Evolutionary conservation across 1,140 invertebrate species (phyloP), one percentile per base, ranked within the genome.

Genomic region (Scaptomyza montana): DNA sequence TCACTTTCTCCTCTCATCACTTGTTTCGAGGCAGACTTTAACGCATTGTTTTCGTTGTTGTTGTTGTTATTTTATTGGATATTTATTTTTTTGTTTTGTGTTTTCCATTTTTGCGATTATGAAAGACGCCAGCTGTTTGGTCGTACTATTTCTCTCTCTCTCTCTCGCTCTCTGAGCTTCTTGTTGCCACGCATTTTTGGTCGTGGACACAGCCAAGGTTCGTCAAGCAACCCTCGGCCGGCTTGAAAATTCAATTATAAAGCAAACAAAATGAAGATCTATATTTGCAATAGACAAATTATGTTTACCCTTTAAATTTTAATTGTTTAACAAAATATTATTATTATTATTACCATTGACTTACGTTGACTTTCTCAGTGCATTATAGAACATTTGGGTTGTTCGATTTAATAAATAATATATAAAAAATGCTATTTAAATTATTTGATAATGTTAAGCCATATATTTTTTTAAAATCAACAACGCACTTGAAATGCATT

Each of bases 171-270:
- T 2, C 21, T 25, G 16, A 16, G 16, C 16, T 16, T 13, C 4
- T 13, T 25, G 5, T 56, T 50, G 45, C 7, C 9, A 45, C 53
- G 46, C 53, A 78, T 71, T 86, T 80, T 63, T 77, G 54, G 70
- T 54, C 64, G 54, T 51, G 62, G 30, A n/a, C 50, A 54, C 65
- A 74, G 70, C 57, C 82, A 78, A 85, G 79, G 78, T 57, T 54
- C 28, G n/a, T 9, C 1, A 41, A 43, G 39, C 54, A 74, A 59
- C 45, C 60, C 49, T 59, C 59, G 28, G 28, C 25, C 9, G 25
- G 39, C 10, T 56, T 63, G 46, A 78, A 73, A 80, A 89, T 89
- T 80, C 55, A 89, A 89, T 89, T 89, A 89, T 60, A 86, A 72
- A 54, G 39, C 45, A 55, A 10, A 41, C n/a, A 30, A 55, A 55